Base-by-base conservation (phyloP, 1,140 invertebrate species). In the Aphaenogaster ashmeadi region DNA sequence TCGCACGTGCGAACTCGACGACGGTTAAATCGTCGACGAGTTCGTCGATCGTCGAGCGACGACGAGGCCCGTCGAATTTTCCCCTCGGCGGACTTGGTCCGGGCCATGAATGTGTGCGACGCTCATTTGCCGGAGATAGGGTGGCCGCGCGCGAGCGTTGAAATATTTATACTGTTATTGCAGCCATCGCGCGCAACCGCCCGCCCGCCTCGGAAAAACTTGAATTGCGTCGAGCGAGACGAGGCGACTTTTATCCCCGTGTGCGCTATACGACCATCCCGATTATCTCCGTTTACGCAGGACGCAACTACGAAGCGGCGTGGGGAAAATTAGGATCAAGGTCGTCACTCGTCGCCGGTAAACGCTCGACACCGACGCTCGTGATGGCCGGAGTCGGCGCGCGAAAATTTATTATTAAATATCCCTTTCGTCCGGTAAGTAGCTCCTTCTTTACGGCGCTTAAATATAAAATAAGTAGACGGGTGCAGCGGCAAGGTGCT, bases 401-500 rank as follows among this genome's bases (percentile, higher is more conserved):
- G 33, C 64, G 67, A 56, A 64, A 91, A 93, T 93, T 92, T 91
- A 93, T 94, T 93, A 93, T 93, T 93, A 93, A 94, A 93, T 93
- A 93, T 93, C 88, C 91, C 89, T 87, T 88, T 90, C 89, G 89
- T 92, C 92, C 90, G 88, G 94, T 95, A 94, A 95, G 94, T 95
- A 95, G 94, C 92, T 92, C 69, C 90, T 95, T 95, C 93, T 95
- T 95, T 95, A 95, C 86, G 94, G 93, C 92, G 94, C 92, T 94
- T 95, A 95, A 95, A 95, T 95, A 95, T 95, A 95, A 95, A 95
- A 95, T 95, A 95, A 95, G 95, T 95, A 95, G 94, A 94, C 93
- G 93, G 88, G 91, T 91, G 93, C 88, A 91, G 89, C 91, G 89
- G 92, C 91, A 91, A 92, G 93, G 90, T 90, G 90, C 90, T 93